phyloP scores from a whole-genome alignment of 1,140 invertebrate species.

The Megathymus violae region DNA sequence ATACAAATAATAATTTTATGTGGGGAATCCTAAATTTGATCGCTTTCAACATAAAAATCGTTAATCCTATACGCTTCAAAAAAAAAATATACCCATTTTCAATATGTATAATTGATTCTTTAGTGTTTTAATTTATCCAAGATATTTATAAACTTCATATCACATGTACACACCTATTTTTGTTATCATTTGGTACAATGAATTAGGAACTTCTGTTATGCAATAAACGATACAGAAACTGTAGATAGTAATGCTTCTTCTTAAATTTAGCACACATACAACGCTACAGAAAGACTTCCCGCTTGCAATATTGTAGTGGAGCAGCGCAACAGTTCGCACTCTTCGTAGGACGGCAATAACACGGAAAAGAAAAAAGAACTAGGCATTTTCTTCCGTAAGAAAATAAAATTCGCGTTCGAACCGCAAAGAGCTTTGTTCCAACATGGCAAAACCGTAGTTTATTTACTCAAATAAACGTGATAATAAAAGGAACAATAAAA shows the following conservation, averaged over 20 bases:
- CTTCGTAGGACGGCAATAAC: slow-evolving; percentile 8
- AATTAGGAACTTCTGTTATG: not conserved
- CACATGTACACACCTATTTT: not conserved
- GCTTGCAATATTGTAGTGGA: slow-evolving; percentile 1
- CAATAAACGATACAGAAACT: not conserved
- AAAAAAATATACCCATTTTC: too few relatives aligned
- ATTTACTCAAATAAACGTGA: slow-evolving; percentile 19
- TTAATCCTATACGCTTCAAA: too few relatives aligned
- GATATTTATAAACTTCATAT: too few relatives aligned
- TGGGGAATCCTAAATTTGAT: too few relatives aligned
- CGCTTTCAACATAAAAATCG: too few relatives aligned
- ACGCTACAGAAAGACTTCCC: not conserved
- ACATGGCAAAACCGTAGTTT: slow-evolving; percentile 22
- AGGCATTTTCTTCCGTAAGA: slow-evolving; percentile 3
- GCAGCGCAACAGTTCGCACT: not conserved
- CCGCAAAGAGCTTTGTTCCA: slow-evolving; percentile 21
- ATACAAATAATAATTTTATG: too few relatives aligned
- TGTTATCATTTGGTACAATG: not conserved
- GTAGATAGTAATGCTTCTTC: not conserved
- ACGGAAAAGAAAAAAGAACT: slow-evolving; percentile 1
- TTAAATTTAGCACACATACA: not conserved
- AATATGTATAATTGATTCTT: too few relatives aligned
- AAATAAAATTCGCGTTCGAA: slow-evolving; percentile 16
- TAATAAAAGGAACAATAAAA: slow-evolving; percentile 23
- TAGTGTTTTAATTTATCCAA: too few relatives aligned